Evolutionary conservation across 2,797 vertebrate species (phyloP).

Genomic region (Sebastes kiyomatsui): DNA sequence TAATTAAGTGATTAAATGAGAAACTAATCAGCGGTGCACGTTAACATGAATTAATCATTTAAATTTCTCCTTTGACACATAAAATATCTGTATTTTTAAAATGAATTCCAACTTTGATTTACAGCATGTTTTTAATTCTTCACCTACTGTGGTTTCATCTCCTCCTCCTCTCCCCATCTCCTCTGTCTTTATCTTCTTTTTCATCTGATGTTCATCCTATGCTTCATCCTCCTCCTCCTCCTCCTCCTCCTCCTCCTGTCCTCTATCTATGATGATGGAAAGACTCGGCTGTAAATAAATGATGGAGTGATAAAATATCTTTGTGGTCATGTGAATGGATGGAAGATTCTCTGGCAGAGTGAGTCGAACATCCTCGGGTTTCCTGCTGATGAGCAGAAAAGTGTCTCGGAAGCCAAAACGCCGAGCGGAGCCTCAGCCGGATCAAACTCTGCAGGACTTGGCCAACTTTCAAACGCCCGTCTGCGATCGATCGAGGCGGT

Average conservation of each 20-base stretch:
- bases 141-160: neutral
- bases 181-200: neutral
- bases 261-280: neutral
- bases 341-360: constrained; percentile 20
- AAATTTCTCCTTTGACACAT: neutral
- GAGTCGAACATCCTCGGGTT: constrained; percentile 22
- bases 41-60: neutral
- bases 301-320: neutral
- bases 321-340: neutral
- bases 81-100: neutral
- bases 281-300: neutral
- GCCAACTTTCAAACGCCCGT: constrained; percentile 37
- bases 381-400: constrained; percentile 24
- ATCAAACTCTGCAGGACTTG: constrained; percentile 29
- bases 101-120: neutral
- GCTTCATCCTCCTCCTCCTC: neutral
- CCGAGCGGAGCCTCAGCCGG: neutral
- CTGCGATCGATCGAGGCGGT: constrained; percentile 42
- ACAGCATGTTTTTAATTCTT: neutral
- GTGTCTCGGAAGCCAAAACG: constrained; percentile 11
- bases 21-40: neutral
- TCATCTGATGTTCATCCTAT: neutral
- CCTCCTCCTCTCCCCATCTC: neutral
- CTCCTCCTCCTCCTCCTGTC: neutral
- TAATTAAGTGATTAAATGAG: neutral